Evolutionary conservation across 2,113 vertebrate species (phyloP).

Genomic region (Alouatta palliata): DNA sequence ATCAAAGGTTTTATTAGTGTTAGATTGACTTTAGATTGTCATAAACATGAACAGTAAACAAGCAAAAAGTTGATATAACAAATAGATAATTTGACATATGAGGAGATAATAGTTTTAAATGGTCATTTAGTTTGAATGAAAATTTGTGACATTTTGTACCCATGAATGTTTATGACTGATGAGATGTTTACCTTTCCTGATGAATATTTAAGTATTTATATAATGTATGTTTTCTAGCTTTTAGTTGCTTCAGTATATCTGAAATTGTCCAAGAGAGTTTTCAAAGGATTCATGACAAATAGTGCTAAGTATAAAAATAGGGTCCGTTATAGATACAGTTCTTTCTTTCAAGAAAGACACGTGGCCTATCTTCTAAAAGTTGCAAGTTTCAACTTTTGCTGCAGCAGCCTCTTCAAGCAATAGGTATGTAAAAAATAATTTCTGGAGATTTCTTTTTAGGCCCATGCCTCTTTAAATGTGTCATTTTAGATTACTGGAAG

Average conservation of each 20-base stretch:
- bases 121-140: not conserved
- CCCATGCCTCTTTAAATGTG: not conserved
- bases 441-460: not conserved
- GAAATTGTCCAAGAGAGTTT: not conserved
- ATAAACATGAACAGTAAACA: not conserved
- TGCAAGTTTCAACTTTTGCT: slow-evolving; percentile 25
- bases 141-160: not conserved
- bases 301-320: not conserved
- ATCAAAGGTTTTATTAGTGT: not conserved
- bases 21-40: slow-evolving; percentile 26
- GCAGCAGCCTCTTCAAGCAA: not conserved
- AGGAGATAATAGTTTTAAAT: not conserved
- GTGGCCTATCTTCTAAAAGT: not conserved
- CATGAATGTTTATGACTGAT: not conserved
- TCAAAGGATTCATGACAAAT: not conserved
- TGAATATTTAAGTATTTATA: not conserved
- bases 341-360: not conserved
- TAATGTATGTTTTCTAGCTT: not conserved
- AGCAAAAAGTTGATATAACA: not conserved
- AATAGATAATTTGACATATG: slow-evolving; percentile 13
- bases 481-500: not conserved
- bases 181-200: not conserved
- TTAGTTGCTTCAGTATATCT: not conserved
- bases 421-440: not conserved
- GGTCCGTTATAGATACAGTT: not conserved